Conservation (phyloP, 2,113 vertebrate genomes). For the Leiothrix lutea region DNA sequence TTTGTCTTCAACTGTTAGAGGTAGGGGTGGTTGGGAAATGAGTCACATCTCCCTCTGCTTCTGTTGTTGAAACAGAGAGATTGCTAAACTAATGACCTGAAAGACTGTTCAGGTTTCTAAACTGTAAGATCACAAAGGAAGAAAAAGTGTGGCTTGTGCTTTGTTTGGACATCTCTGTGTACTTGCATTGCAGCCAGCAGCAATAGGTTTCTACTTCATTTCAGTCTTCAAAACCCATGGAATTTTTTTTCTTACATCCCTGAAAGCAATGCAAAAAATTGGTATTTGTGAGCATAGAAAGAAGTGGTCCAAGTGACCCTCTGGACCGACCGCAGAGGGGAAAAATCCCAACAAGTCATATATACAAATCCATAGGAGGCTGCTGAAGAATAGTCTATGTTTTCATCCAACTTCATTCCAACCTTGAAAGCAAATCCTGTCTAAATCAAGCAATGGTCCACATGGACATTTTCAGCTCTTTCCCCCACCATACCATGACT, state of each 20-base stretch:
- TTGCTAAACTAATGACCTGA: conserved; percentile 6
- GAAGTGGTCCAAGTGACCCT: background rate
- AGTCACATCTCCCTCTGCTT: conserved; percentile 10
- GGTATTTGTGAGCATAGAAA: background rate
- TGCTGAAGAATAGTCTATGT: background rate
- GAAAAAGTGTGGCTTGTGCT: background rate
- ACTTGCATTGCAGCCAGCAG: background rate
- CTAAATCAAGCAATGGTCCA: background rate
- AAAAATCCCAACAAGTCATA: background rate
- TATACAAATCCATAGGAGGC: background rate
- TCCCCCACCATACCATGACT: background rate
- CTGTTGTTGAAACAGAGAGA: background rate
- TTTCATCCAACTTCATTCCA: background rate
- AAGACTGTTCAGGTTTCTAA: background rate
- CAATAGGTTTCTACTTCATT: conserved; percentile 30
- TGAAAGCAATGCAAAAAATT: background rate
- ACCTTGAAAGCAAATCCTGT: background rate
- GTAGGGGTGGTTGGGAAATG: background rate
- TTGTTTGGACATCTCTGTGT: background rate
- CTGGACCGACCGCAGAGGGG: background rate
- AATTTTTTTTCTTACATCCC: background rate
- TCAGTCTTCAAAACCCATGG: background rate
- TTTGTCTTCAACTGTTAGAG: background rate
- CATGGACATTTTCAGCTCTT: background rate
- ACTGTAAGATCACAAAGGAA: background rate